Base-by-base conservation (phyloP, 2,113 vertebrate species). In the Pteruthius melanotis region DNA sequence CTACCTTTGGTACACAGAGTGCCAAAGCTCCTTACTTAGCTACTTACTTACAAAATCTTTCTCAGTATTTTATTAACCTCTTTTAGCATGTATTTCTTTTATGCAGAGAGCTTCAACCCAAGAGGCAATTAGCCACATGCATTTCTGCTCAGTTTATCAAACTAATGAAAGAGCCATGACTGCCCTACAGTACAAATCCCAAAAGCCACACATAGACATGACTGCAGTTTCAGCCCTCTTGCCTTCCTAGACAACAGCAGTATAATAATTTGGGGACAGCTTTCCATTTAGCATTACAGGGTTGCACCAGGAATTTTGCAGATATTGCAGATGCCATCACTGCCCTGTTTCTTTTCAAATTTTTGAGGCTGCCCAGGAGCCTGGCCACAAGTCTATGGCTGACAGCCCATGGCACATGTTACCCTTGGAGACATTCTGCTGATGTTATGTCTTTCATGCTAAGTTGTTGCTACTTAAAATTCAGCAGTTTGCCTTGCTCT, bases 1-100 rank as follows among this genome's bases (percentile, higher is more conserved):
- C 33, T 1, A 1, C 0, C 0, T 66, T 52, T 57, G 17, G 17
- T n/a, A 40, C 59, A 61, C 3, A 1, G 22, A 59, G 13, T 53
- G 39, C n/a, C 18, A 54, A 90, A 85, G 18, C 24, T 54, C 49
- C 66, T 85, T n/a, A n/a, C 59, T 75, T 40, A 77, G 30, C 64
- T 21, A 22, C 49, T n/a, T 28, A 42, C 37, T 54, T 54, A 35
- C 16, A 78, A 81, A 81, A 78, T 81, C 42, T 52, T 39, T 44
- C 59, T 81, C 39, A 63, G 60, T 52, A 71, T 76, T 81, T 65
- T 49, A 68, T 66, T 76, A 80, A 53, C 40, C 35, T 33, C 14
- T 77, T 86, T 77, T n/a, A 68, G 31, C 33, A 71, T 2, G 1
- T 11, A 44, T 87, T 89, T 81, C 44, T 75, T 78, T 56, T 39